Evolutionary conservation across 2,797 vertebrate genomes (phyloP), one percentile per base, ranked within the genome.

Genomic region (Tachyglossus aculeatus): DNA sequence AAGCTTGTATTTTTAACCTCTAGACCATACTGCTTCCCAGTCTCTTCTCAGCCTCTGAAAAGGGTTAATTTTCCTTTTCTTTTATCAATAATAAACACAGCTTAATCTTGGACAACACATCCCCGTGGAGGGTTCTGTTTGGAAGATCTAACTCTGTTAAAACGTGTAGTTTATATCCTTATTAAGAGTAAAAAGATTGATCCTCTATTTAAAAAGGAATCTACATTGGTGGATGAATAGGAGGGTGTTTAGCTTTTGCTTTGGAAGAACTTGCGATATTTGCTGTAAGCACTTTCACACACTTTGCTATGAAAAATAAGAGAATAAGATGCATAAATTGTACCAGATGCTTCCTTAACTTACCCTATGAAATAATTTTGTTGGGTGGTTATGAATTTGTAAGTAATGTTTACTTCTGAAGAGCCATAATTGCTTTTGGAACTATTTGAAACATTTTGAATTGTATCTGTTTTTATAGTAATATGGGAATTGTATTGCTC

Each of bases 351-450:
- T 74, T 56, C 37, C 68, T 76, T 82, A 71, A 81, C 71, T 66
- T 74, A 74, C n/a, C 40, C 38, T 43, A 38, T 54, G 62, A 77
- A 87, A 60, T 84, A 74, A 67, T 62, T 37, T 12, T 88, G 84
- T 82, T 81, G 83, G 45, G 57, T 8, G n/a, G 37, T 76, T 84
- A 77, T 86, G 66, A 45, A 83, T 51, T 65, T 66, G 45, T 81
- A 86, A 77, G 45, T 38, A 88, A 78, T 77, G 63, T 83, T 88
- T 86, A 55, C 80, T 83, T 86, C 70, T 63, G 64, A 72, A 87
- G 83, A 79, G 65, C 61, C 74, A 58, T 74, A 83, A 82, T 80
- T 83, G 38, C 84, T 90, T 88, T 67, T 71, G 59, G 50, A 68
- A 82, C 68, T 75, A 45, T 80, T 75, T 31, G 67, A 78, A 53